A percentile compares a stretch with the other conserved stretches of the same genome.
These are phyloP conservation scores for Neodiprion lecontei DNA, from an alignment of 1,140 invertebrate genomes.

Conservation along the genomic window DNA sequence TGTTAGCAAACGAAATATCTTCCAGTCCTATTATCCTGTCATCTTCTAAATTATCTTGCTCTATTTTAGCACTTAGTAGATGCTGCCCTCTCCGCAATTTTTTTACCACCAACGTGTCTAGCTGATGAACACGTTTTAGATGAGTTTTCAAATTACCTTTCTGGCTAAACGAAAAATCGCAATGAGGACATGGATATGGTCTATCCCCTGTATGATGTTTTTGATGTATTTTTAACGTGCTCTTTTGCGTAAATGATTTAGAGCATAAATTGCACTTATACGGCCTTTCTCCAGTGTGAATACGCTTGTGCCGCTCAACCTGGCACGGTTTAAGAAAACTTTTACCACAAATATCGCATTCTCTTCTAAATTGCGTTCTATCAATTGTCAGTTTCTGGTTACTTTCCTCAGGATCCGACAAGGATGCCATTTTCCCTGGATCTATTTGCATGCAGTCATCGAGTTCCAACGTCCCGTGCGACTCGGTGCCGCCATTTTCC, in stretches of 20 bases:
- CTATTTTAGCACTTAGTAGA: conserved; percentile 30
- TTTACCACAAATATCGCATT: conserved; percentile 56
- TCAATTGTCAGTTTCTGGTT: conserved; percentile 24
- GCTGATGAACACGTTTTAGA: conserved; percentile 62
- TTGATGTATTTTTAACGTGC: conserved; percentile 67
- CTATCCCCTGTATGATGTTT: conserved; percentile 68
- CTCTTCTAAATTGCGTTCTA: conserved; percentile 32
- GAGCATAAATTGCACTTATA: conserved; percentile 70
- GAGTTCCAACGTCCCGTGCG: neutral
- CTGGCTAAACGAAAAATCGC: conserved; percentile 65
- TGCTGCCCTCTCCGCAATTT: conserved; percentile 37
- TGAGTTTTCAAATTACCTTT: conserved; percentile 70
- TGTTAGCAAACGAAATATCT: conserved; percentile 46
- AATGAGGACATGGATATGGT: conserved; percentile 62
- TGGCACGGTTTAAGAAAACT: conserved; percentile 54
- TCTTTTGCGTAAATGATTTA: conserved; percentile 73
- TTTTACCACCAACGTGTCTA: conserved; percentile 35
- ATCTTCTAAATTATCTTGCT: conserved; percentile 30
- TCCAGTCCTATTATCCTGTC: conserved; percentile 42
- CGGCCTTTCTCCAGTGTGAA: conserved; percentile 74
- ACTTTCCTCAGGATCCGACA: conserved; percentile 8
- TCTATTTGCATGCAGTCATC: conserved; percentile 14
- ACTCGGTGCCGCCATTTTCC: neutral
- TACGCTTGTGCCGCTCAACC: conserved; percentile 58
- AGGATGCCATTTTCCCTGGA: conserved; percentile 8